These are phyloP conservation scores for Gallinago nigripennis DNA, from an alignment of 2,797 vertebrate species.

Conservation along the genomic window DNA sequence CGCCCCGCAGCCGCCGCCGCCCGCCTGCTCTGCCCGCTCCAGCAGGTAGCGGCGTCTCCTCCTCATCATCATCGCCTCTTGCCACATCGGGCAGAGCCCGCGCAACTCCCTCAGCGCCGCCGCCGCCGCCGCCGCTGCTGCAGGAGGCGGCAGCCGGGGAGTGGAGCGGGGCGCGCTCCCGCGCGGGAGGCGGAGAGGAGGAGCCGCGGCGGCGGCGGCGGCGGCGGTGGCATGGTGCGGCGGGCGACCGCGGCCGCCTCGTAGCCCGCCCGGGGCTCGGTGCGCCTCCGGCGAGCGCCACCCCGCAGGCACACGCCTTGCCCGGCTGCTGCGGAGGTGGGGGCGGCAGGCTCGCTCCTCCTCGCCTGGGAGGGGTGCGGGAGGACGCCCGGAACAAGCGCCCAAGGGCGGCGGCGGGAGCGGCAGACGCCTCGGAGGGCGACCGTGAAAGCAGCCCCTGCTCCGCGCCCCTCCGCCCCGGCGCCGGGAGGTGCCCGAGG, in stretches of 20 bases:
- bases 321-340: neutral
- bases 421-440: neutral
- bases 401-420: neutral
- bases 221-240: conserved; percentile 13
- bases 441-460: rapidly evolving
- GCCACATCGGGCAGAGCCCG: conserved; percentile 83
- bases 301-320: neutral
- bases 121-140: neutral
- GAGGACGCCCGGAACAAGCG: neutral
- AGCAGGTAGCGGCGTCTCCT: conserved; percentile 90
- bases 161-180: conserved; percentile 45
- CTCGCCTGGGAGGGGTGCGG: conserved; percentile 21
- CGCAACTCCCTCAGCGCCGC: conserved; percentile 30
- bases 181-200: conserved; percentile 43
- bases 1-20: conserved; percentile 55
- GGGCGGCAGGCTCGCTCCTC: conserved; percentile 11
- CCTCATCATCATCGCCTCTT: conserved; percentile 84
- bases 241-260: neutral
- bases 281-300: conserved; percentile 14
- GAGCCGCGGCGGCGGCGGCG: neutral
- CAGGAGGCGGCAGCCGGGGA: conserved; percentile 37
- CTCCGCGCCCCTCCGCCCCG: too few species aligned
- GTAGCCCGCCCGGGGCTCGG: neutral
- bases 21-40: conserved; percentile 83
- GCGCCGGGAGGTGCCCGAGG: neutral